Conservation (phyloP, 2,797 vertebrate genomes). For the Gephyroberyx darwinii region DNA sequence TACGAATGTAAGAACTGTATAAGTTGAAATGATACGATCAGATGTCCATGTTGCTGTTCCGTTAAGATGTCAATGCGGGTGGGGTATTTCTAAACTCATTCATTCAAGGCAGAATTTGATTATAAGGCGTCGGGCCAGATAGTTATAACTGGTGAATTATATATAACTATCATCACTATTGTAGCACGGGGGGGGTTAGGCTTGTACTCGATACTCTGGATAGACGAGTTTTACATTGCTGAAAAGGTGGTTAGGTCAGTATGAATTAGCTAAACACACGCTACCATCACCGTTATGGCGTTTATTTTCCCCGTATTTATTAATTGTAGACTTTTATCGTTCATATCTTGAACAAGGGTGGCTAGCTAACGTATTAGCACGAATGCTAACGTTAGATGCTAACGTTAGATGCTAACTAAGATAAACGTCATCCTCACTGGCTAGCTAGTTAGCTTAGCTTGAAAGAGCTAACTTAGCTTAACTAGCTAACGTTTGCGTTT, state of each 20-base stretch:
- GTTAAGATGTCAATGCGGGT: no score
- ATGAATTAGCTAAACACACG: neutral
- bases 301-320: rapidly evolving
- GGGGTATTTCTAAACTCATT: neutral
- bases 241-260: neutral
- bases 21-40: neutral
- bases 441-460: slow-evolving; percentile 75
- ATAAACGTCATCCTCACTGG: slow-evolving; percentile 80
- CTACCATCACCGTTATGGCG: neutral
- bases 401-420: slow-evolving; percentile 66
- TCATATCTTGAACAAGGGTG: slow-evolving; percentile 27
- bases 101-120: neutral
- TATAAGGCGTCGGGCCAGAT: neutral
- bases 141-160: no score
- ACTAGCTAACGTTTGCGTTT: slow-evolving; percentile 47
- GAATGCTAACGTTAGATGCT: slow-evolving; percentile 34
- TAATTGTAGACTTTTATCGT: neutral
- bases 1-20: neutral
- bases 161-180: neutral
- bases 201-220: neutral
- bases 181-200: neutral
- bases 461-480: slow-evolving; percentile 69
- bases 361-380: slow-evolving; percentile 64
- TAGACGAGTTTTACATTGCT: slow-evolving; percentile 16
- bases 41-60: neutral